Evolutionary conservation across 2,888 invertebrate species (phyloP), one percentile per base, ranked within the genome.

Genomic region (Aricia artaxerxes): DNA sequence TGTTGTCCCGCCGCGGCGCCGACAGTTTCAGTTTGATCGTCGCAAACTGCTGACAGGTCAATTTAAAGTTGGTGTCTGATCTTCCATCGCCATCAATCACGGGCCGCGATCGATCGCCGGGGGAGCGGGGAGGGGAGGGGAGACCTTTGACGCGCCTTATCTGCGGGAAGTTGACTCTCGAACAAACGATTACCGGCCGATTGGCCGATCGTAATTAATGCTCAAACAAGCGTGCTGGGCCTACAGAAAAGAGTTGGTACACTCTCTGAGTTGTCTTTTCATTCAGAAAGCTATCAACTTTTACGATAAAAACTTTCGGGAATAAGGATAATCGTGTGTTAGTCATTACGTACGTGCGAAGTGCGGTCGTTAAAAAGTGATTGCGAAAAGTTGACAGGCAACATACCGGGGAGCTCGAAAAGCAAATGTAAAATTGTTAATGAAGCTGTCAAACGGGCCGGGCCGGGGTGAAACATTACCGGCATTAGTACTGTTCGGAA

Each of bases 11-110:
- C 35, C 11, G 35, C 35, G 61, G 6, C 35, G 64, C 64, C 35
- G 69, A 35, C 69, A 31, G 13, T 69, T 69, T 16, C 69, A 69
- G 69, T 35, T 13, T 64, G 35, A 69, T 69, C 35, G 69, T 38
- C 69, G 69, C 69, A 35, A 73, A 73, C 24, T 73, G 73, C 73
- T 73, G 73, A 73, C 73, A 73, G 73, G 40, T 73, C 44, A n/a
- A 73, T 73, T 69, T 73, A 73, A 73, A 73, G 73, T 73, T 73
- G 73, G 40, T 40, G 73, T 73, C 73, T 44, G 73, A 73, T 73
- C 73, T 44, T n/a, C 44, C 40, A 24, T 73, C 44, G 44, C 73
- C 24, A 73, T 73, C 73, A 73, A 73, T 73, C 73, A 73, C 73
- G 73, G 24, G 44, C 40, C 16, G n/a, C 73, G 73, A 73, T 73